Base-by-base conservation (phyloP, 2,797 vertebrate genomes). In the Enteromius fasciolatus region DNA sequence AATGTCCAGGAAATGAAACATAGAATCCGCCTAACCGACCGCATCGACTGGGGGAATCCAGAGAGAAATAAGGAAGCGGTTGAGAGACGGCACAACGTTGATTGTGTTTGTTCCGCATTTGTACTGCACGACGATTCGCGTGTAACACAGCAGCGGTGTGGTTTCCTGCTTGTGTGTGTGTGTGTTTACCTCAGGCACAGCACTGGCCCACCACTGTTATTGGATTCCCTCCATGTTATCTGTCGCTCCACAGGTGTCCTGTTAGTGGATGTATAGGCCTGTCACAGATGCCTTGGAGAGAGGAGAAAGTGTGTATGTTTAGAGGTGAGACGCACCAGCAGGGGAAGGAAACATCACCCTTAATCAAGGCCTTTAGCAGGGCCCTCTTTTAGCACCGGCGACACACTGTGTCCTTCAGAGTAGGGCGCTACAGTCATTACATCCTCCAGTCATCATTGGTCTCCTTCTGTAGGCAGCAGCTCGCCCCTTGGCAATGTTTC, bases 1-100 rank as follows among this genome's bases (percentile, higher is more conserved):
- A 83, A 86, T 80, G 69, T 84, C 59, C 75, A 80, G 76, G 70
- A 82, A 86, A 83, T 86, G 81, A 86, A 88, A 83, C 83, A 79
- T 52, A 74, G 64, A 44, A 39, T 66, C 78, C 31, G 70, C 20
- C 69, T 83, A 85, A 85, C 75, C 83, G 69, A 84, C 48, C 70
- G 31, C 81, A 85, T 72, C 70, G 61, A 73, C 83, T 79, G 25
- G 10, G 69, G 73, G 75, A 84, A 85, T 85, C 75, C 78, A 17
- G 44, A 64, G 81, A 78, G 84, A 66, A 52, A 83, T 85, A 81
- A 85, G 63, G 46, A 79, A 85, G 81, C 7, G 18, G 68, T 74
- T 14, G 59, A 82, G 61, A 20, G 82, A 75, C 28, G 9, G 36
- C n/a, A 31, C 3, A 11, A 54, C 39, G 76, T 66, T 76, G 83